phyloP scores from a whole-genome alignment of 2,797 vertebrate species.

The Florisuga fusca region DNA sequence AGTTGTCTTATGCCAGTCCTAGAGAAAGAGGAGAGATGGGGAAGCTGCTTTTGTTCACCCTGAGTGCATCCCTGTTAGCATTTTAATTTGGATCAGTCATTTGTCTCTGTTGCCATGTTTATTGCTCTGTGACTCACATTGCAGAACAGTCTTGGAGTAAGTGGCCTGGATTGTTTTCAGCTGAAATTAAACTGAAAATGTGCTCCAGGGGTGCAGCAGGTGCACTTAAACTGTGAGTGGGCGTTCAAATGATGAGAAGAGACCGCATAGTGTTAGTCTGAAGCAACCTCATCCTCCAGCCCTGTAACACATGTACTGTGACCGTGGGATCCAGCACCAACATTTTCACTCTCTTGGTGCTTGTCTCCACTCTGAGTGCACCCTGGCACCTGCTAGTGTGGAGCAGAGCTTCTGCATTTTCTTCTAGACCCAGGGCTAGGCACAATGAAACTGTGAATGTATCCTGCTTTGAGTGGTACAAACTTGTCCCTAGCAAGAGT shows the following conservation, averaged over 20 bases:
- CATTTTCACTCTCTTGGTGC: neutral
- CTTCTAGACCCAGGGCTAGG: neutral
- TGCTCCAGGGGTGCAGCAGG: neutral
- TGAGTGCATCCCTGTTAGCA: neutral
- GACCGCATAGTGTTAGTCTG: neutral
- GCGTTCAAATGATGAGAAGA: neutral
- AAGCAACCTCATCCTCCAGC: neutral
- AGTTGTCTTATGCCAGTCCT: neutral
- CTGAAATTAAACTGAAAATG: neutral
- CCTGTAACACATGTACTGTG: neutral
- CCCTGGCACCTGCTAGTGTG: neutral
- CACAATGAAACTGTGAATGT: neutral
- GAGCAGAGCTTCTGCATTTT: neutral
- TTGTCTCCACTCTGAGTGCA: neutral
- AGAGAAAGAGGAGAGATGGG: neutral
- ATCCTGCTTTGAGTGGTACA: neutral
- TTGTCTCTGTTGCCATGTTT: neutral
- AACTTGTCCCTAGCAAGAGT: neutral
- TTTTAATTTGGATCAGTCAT: neutral
- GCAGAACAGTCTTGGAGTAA: neutral
- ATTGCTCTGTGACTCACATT: neutral
- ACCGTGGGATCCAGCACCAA: neutral
- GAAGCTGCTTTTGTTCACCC: neutral
- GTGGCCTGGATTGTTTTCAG: neutral
- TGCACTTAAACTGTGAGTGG: neutral